Evolutionary conservation across 2,888 invertebrate genomes (phyloP).

Genomic region (Chromoteleia sp.): DNA sequence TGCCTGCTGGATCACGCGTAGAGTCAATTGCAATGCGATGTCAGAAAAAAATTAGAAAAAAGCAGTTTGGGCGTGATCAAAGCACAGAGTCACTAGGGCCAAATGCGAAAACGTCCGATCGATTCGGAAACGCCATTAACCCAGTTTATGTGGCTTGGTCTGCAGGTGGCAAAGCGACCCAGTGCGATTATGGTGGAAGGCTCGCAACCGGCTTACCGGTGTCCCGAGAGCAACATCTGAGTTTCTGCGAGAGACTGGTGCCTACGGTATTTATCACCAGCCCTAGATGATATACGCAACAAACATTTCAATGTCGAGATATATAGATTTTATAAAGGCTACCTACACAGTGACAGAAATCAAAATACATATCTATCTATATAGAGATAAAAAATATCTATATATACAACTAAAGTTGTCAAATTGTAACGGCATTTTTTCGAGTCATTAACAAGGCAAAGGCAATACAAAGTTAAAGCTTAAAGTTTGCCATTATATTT

Average conservation of each 20-base stretch:
- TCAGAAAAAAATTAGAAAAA: conserved; percentile 72
- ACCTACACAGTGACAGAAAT: conserved; percentile 77
- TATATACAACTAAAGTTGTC: conserved; percentile 14
- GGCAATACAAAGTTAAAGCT: conserved; percentile 52
- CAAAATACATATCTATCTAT: conserved; percentile 69
- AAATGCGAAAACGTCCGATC: conserved; percentile 80
- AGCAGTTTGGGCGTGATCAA: conserved; percentile 83
- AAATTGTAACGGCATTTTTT: conserved; percentile 45
- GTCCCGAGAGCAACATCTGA: conserved; percentile 83
- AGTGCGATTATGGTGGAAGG: conserved; percentile 83
- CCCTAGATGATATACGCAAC: conserved; percentile 83
- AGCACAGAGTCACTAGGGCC: conserved; percentile 84
- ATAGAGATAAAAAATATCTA: conserved; percentile 29
- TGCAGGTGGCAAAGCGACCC: conserved; percentile 84
- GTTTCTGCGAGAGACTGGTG: conserved; percentile 84
- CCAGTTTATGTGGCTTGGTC: conserved; percentile 85
- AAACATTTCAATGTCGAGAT: conserved; percentile 70
- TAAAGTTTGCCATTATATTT: conserved; percentile 73
- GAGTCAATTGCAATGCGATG: conserved; percentile 80
- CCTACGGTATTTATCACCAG: conserved; percentile 85
- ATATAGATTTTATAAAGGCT: conserved; percentile 60
- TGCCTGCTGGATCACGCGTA: conserved; percentile 84
- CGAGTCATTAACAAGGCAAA: conserved; percentile 64
- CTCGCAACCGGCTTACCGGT: conserved; percentile 83
- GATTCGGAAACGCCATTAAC: conserved; percentile 84